Evolutionary conservation across 1,140 invertebrate species (phyloP).

Genomic region (Polypedilum vanderplanki): DNA sequence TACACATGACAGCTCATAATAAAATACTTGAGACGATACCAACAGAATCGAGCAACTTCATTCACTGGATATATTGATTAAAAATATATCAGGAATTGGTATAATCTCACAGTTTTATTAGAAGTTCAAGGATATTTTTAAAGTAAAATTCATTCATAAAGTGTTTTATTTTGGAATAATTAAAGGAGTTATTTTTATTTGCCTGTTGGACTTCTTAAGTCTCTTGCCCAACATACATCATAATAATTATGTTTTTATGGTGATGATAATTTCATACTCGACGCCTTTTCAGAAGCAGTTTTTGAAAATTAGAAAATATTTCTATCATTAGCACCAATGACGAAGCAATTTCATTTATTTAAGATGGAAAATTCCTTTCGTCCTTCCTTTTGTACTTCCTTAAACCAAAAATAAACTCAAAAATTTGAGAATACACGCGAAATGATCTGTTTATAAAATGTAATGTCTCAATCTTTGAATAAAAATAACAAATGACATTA

Average conservation of each 20-base stretch:
- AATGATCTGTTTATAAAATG: constrained; percentile 19
- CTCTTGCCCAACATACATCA: neutral
- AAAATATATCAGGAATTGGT: too few relatives aligned
- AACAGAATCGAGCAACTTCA: too few relatives aligned
- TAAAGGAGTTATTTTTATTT: neutral
- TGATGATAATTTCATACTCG: neutral
- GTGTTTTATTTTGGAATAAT: neutral
- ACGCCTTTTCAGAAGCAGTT: neutral
- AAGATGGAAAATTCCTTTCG: too few relatives aligned
- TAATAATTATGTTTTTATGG: neutral
- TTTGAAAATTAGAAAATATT: neutral
- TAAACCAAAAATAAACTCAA: too few relatives aligned
- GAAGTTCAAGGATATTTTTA: neutral
- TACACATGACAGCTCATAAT: too few relatives aligned
- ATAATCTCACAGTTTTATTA: neutral
- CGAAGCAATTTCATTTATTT: neutral
- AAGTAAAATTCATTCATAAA: neutral
- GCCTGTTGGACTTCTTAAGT: neutral
- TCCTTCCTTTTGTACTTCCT: too few relatives aligned
- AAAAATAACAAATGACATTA: neutral
- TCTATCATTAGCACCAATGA: neutral
- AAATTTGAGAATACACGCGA: neutral
- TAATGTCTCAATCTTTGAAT: neutral
- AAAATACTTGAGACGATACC: too few relatives aligned
- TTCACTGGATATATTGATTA: too few relatives aligned